Evolutionary conservation across 2,797 vertebrate species (phyloP).

Genomic region (Sandelia bainsii): DNA sequence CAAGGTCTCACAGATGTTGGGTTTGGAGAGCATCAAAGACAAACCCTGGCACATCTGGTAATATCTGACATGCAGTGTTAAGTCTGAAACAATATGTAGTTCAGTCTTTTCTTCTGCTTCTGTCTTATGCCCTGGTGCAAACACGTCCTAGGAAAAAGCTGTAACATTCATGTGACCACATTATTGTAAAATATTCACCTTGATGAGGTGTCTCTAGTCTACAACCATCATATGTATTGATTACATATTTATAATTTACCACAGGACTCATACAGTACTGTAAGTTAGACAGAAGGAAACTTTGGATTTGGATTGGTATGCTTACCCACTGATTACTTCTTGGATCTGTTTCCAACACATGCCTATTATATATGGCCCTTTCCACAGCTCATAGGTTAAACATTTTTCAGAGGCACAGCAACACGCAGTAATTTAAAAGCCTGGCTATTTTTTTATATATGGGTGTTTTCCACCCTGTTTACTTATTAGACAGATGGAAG

Average conservation of each 20-base stretch:
- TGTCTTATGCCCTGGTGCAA: neutral
- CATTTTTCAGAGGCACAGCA: constrained; percentile 17
- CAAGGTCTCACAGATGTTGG: constrained; percentile 95
- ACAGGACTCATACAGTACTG: neutral
- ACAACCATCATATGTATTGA: neutral
- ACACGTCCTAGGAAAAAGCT: neutral
- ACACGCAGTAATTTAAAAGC: constrained; percentile 13
- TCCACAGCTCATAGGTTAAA: constrained; percentile 31
- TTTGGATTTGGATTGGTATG: constrained; percentile 6
- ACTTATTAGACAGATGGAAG: constrained; percentile 73
- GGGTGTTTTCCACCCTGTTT: constrained; percentile 51
- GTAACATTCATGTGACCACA: neutral
- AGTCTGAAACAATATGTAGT: neutral
- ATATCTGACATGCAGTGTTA: constrained; percentile 10
- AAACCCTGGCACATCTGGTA: constrained; percentile 99
- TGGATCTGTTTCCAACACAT: neutral
- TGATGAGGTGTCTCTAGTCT: neutral
- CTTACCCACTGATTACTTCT: constrained; percentile 14
- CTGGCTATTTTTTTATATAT: neutral
- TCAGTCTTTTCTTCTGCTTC: neutral
- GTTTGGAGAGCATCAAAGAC: constrained; percentile 97
- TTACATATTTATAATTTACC: neutral
- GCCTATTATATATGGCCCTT: neutral
- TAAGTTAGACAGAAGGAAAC: neutral
- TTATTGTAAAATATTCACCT: neutral